Percentiles rank a stretch among this genome's conserved stretches.
phyloP scores from a whole-genome alignment of 2,888 invertebrate genomes.

The Phorcus lineatus region DNA sequence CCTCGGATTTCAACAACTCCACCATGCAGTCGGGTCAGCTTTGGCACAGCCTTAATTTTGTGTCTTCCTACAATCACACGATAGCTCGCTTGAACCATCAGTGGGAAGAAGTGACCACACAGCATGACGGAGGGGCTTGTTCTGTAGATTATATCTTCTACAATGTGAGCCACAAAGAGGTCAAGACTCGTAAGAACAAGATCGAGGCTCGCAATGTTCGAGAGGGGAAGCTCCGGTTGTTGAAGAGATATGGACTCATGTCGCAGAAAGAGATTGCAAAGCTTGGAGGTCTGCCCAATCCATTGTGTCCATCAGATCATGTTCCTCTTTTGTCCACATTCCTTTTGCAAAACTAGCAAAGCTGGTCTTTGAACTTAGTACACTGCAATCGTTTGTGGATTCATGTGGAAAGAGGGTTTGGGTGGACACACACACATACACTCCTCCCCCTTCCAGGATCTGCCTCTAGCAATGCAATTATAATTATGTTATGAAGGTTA shows the following conservation, averaged over 20 bases:
- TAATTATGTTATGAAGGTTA: no score
- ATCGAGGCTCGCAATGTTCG: slow-evolving; percentile 36
- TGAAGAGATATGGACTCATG: slow-evolving; percentile 83
- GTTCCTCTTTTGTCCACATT: slow-evolving; percentile 67
- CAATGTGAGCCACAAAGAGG: slow-evolving; percentile 48
- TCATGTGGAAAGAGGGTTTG: no score
- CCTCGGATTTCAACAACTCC: neutral
- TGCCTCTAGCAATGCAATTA: no score
- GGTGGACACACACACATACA: no score
- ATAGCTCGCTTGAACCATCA: slow-evolving; percentile 65
- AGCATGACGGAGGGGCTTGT: slow-evolving; percentile 83
- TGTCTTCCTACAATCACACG: slow-evolving; percentile 82
- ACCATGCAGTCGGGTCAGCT: slow-evolving; percentile 78
- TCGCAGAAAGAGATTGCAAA: slow-evolving; percentile 79
- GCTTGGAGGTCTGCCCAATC: slow-evolving; percentile 84
- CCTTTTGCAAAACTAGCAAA: slow-evolving; percentile 30
- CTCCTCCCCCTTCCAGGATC: no score
- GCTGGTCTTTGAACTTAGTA: neutral
- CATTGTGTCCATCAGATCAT: slow-evolving; percentile 69
- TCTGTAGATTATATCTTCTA: slow-evolving; percentile 94
- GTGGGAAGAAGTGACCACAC: slow-evolving; percentile 83
- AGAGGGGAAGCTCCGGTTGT: slow-evolving; percentile 79
- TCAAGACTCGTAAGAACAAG: slow-evolving; percentile 30
- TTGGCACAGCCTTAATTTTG: slow-evolving; percentile 82
- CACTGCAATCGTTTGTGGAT: no score